These are phyloP conservation scores for Orchesella flavescens DNA, from an alignment of 2,888 invertebrate species.

Conservation along the genomic window DNA sequence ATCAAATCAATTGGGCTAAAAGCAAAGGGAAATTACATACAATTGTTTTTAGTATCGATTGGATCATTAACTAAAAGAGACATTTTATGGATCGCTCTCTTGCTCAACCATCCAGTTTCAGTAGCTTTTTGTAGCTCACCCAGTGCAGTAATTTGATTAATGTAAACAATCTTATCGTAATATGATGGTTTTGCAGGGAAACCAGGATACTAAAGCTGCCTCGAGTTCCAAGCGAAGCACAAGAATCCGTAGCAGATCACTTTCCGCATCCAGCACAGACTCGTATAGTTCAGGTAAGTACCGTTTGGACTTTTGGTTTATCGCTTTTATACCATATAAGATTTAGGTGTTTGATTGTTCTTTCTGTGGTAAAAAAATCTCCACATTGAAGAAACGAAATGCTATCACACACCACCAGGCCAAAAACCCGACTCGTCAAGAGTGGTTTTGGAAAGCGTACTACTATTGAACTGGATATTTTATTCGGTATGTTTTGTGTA, in stretches of 20 bases:
- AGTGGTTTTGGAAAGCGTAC: too few relatives aligned
- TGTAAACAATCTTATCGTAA: background rate
- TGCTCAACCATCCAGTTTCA: too few relatives aligned
- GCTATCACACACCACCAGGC: conserved; percentile 26
- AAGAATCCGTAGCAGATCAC: conserved; percentile 89
- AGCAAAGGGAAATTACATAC: too few relatives aligned
- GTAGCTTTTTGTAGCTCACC: background rate
- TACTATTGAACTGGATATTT: too few relatives aligned
- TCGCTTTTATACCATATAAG: background rate
- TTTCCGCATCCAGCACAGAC: conserved; percentile 95
- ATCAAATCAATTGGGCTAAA: too few relatives aligned
- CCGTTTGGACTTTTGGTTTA: background rate
- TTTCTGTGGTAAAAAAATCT: background rate
- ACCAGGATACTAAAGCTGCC: conserved; percentile 76
- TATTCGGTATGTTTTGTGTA: too few relatives aligned
- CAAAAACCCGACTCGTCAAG: background rate
- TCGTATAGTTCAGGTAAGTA: conserved; percentile 91
- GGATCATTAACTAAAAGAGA: too few relatives aligned
- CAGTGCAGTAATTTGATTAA: conserved; percentile 38
- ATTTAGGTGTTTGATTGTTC: background rate
- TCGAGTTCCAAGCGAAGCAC: conserved; percentile 90
- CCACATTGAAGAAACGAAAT: conserved; percentile 3
- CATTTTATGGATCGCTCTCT: too few relatives aligned
- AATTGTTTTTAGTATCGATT: too few relatives aligned
- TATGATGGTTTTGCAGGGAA: conserved; percentile 40